Percentiles rank a stretch among this genome's conserved stretches.
Evolutionary conservation across 1,140 invertebrate genomes (phyloP).

Genomic region (Bombus cullumanus): DNA sequence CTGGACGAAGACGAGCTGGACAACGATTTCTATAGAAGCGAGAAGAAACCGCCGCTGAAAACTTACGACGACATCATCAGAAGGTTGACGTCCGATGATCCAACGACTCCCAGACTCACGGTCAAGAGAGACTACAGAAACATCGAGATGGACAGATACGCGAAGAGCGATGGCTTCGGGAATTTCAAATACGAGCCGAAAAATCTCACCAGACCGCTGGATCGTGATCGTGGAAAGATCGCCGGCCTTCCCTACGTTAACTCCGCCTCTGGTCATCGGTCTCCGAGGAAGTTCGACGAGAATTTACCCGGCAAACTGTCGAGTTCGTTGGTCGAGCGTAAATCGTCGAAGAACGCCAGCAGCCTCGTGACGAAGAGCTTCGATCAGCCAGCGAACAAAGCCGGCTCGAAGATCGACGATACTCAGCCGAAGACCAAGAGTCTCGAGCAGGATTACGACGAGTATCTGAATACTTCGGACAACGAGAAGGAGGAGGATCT

Average conservation of each 20-base stretch:
- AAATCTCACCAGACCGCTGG: slow-evolving; percentile 44
- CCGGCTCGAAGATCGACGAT: slow-evolving; percentile 25
- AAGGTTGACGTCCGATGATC: slow-evolving; percentile 73
- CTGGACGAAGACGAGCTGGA: slow-evolving; percentile 65
- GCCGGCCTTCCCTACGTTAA: neutral
- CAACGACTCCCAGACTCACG: slow-evolving; percentile 63
- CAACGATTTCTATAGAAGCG: slow-evolving; percentile 57
- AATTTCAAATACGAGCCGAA: slow-evolving; percentile 64
- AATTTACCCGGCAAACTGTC: slow-evolving; percentile 17
- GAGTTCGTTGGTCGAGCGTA: slow-evolving; percentile 21
- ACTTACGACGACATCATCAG: slow-evolving; percentile 80
- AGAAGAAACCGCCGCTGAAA: slow-evolving; percentile 67
- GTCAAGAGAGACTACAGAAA: slow-evolving; percentile 72
- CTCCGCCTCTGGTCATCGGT: slow-evolving; percentile 8
- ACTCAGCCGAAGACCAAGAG: slow-evolving; percentile 68
- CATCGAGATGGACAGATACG: slow-evolving; percentile 68
- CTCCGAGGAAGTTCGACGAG: neutral
- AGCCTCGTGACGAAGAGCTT: neutral
- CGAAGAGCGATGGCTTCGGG: slow-evolving; percentile 70
- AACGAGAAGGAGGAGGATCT: slow-evolving; percentile 73
- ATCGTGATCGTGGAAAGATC: slow-evolving; percentile 7
- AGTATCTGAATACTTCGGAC: slow-evolving; percentile 68
- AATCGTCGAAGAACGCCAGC: slow-evolving; percentile 29
- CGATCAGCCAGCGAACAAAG: slow-evolving; percentile 26
- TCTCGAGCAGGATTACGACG: slow-evolving; percentile 75